These are phyloP conservation scores for Chelonoidis abingdonii DNA, from an alignment of 2,113 vertebrate genomes.

Conservation along the genomic window DNA sequence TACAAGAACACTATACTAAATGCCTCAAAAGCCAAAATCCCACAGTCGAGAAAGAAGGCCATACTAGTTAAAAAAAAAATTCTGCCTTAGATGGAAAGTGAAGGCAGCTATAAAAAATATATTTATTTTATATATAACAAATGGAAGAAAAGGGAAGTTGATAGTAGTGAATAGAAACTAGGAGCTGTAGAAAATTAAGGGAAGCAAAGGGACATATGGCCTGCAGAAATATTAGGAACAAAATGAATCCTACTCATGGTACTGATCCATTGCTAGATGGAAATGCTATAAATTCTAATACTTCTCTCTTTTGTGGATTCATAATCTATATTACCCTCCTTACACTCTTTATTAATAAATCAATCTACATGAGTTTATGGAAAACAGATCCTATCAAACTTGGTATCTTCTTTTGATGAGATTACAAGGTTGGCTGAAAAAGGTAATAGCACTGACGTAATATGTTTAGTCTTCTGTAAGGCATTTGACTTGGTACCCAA, in stretches of 20 bases:
- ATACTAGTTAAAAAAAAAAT: background rate
- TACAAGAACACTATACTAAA: background rate
- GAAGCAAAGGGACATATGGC: background rate
- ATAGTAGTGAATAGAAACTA: background rate
- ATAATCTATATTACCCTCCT: background rate
- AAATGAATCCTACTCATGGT: background rate
- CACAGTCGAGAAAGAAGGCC: background rate
- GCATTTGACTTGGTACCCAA: background rate
- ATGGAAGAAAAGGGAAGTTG: background rate
- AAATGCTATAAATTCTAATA: background rate
- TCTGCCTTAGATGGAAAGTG: background rate
- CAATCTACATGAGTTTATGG: background rate
- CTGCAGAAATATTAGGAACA: background rate
- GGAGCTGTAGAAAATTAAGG: background rate
- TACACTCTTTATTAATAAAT: background rate
- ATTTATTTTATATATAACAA: background rate
- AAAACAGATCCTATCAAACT: background rate
- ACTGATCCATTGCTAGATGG: background rate
- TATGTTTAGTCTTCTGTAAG: background rate
- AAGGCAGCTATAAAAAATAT: no score
- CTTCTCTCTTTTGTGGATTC: background rate
- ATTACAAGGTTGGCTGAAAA: background rate
- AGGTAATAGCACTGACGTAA: background rate
- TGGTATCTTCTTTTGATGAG: background rate
- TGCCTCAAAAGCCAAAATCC: background rate